Evolutionary conservation across 2,113 vertebrate species (phyloP).

Genomic region (Rhinolophus sinicus): DNA sequence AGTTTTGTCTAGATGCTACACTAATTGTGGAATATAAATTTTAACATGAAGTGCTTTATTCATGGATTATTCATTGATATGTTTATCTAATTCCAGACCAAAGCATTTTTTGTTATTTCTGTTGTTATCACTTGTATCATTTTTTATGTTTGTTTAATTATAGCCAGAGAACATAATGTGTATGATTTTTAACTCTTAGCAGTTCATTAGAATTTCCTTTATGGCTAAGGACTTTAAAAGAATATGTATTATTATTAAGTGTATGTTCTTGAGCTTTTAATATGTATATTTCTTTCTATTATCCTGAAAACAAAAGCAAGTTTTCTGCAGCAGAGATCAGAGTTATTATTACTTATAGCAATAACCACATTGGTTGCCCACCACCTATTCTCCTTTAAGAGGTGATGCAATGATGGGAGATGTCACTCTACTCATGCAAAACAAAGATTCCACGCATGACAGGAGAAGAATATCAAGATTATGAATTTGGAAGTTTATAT

Average conservation of each 20-base stretch:
- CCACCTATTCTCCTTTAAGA: neutral
- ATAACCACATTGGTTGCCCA: neutral
- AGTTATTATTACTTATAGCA: neutral
- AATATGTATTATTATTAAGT: neutral
- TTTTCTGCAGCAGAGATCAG: neutral
- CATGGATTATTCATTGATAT: neutral
- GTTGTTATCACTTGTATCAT: neutral
- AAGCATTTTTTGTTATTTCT: neutral
- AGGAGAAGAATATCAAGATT: neutral
- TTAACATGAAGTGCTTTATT: neutral
- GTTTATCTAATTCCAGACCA: neutral
- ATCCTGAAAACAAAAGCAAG: neutral
- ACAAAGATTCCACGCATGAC: neutral
- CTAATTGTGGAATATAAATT: neutral
- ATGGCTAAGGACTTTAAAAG: neutral
- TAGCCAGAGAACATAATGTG: neutral
- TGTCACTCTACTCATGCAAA: neutral
- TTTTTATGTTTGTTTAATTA: neutral
- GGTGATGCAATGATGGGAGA: neutral
- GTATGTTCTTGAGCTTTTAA: neutral
- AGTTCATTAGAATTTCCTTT: neutral
- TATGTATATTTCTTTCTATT: neutral
- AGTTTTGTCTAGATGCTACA: neutral
- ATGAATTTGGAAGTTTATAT: neutral
- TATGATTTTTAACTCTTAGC: neutral